These are phyloP conservation scores for Bacillus rossius DNA, from an alignment of 1,140 invertebrate species.

Conservation along the genomic window DNA sequence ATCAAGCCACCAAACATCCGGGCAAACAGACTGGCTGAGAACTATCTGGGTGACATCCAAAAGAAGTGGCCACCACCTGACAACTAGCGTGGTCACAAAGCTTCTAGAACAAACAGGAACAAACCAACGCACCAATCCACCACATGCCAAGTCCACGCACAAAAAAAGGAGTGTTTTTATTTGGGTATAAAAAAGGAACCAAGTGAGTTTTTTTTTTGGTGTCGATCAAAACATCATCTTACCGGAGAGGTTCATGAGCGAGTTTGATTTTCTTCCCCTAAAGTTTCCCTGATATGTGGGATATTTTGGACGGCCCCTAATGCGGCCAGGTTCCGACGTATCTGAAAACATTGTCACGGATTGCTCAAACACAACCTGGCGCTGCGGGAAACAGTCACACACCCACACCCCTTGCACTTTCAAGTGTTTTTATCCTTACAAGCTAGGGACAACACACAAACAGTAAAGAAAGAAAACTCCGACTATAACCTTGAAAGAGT, in stretches of 20 bases:
- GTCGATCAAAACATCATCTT: conserved; percentile 46
- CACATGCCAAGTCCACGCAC: conserved; percentile 9
- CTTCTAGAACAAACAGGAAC: conserved; percentile 9
- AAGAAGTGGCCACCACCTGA: no score
- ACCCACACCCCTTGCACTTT: no score
- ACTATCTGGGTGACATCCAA: no score
- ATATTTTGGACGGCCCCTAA: conserved; percentile 75
- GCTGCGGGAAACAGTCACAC: no score
- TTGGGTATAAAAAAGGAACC: no score
- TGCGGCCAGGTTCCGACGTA: conserved; percentile 55
- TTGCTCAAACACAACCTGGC: conserved; percentile 19
- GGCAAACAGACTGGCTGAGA: no score
- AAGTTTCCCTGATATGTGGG: conserved; percentile 59
- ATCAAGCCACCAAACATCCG: background rate
- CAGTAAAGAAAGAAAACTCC: no score
- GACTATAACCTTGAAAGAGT: no score
- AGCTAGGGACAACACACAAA: no score
- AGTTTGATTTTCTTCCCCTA: conserved; percentile 86
- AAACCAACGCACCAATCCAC: conserved; percentile 16
- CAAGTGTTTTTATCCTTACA: no score
- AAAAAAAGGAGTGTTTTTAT: conserved; percentile 8
- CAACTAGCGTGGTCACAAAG: background rate
- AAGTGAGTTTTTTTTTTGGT: no score
- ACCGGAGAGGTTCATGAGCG: conserved; percentile 91
- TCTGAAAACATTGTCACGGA: conserved; percentile 49